Evolutionary conservation across 1,140 invertebrate genomes (phyloP).

Genomic region (Calycopis cecrops): DNA sequence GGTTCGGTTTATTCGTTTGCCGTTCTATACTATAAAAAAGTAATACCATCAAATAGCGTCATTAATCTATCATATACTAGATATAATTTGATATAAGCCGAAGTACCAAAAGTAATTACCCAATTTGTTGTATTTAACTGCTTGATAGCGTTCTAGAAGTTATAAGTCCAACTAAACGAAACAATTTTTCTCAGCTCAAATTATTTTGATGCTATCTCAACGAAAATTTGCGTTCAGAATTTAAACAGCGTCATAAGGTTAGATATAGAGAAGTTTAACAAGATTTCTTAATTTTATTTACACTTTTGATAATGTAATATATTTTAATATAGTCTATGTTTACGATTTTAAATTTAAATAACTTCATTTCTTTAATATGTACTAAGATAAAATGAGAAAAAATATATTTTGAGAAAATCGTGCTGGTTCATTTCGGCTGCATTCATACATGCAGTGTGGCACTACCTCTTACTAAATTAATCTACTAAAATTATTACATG

Average conservation of each 20-base stretch:
- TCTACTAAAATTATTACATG: too few species aligned
- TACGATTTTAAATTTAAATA: not conserved
- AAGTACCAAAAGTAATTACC: not conserved
- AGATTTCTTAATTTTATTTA: conserved; percentile 1
- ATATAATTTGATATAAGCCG: not conserved
- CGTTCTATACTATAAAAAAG: too few species aligned
- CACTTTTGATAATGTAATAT: not conserved
- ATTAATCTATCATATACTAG: too few species aligned
- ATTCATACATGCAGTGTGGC: too few species aligned
- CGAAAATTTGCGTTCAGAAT: conserved; percentile 8
- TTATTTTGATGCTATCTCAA: not conserved
- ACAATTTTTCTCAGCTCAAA: not conserved
- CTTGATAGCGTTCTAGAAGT: not conserved
- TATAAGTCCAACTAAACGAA: not conserved
- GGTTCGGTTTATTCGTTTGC: too few species aligned
- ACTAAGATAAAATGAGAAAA: too few species aligned
- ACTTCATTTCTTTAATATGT: too few species aligned
- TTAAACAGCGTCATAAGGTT: not conserved
- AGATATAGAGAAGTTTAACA: conserved; percentile 1
- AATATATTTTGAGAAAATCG: too few species aligned
- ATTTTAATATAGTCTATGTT: not conserved
- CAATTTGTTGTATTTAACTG: not conserved
- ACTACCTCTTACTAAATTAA: too few species aligned
- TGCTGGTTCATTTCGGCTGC: too few species aligned
- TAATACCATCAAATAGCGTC: too few species aligned